These are phyloP conservation scores for Glyphotaelius pellucidus DNA, from an alignment of 2,888 invertebrate genomes.

Conservation along the genomic window DNA sequence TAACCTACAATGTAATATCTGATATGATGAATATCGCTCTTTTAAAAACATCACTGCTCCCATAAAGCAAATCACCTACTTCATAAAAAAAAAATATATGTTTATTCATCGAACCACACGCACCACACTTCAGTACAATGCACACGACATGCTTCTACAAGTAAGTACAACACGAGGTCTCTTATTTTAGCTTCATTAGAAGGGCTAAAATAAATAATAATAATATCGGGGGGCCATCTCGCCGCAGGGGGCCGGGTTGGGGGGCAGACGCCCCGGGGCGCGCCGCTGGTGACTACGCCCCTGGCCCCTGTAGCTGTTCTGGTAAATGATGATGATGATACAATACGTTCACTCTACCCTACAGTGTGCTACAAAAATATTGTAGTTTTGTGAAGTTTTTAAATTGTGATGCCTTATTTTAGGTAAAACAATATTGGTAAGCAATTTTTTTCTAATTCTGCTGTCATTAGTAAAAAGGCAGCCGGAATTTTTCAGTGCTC, in stretches of 20 bases:
- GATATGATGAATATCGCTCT: neutral
- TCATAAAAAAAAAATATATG: neutral
- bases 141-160: neutral
- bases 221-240: constrained; percentile 41
- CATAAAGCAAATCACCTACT: neutral
- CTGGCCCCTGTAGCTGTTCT: constrained; percentile 13
- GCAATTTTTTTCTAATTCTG: too few species aligned
- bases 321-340: constrained; percentile 50
- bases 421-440: too few species aligned
- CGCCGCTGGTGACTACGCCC: constrained; percentile 46
- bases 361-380: neutral
- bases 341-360: constrained; percentile 10
- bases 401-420: neutral
- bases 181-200: constrained; percentile 44
- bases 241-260: neutral
- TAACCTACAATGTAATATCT: neutral
- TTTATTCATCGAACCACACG: neutral
- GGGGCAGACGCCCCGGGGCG: constrained; percentile 16
- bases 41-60: neutral
- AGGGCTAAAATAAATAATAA: constrained; percentile 31
- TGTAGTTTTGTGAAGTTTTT: neutral
- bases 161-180: neutral
- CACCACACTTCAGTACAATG: neutral
- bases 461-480: too few species aligned
- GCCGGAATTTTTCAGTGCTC: too few species aligned